phyloP scores from a whole-genome alignment of 2,888 invertebrate species.

The Pimpla rufipes region DNA sequence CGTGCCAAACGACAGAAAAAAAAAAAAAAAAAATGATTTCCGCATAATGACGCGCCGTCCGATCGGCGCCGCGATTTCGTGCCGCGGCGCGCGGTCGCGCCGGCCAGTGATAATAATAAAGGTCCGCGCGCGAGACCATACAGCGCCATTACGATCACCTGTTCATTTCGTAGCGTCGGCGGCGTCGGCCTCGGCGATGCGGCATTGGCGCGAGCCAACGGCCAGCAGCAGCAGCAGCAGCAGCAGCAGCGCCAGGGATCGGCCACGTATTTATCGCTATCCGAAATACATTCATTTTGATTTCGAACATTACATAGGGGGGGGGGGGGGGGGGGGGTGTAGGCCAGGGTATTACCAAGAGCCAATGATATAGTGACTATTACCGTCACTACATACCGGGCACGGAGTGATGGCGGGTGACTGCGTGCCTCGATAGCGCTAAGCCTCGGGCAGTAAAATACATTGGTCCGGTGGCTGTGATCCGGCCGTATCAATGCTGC shows the following conservation, averaged over 20 bases:
- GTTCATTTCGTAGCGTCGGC: constrained; percentile 77
- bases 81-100: constrained; percentile 51
- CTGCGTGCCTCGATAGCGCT: constrained; percentile 85
- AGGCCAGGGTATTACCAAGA: constrained; percentile 84
- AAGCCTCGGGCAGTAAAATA: constrained; percentile 85
- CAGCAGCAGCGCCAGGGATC: constrained; percentile 75
- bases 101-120: constrained; percentile 78
- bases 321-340: constrained; percentile 70
- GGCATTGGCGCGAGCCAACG: constrained; percentile 72
- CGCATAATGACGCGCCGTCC: too few relatives aligned
- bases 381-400: constrained; percentile 85
- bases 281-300: constrained; percentile 85
- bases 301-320: constrained; percentile 83
- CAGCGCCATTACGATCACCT: constrained; percentile 79
- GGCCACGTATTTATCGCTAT: constrained; percentile 84
- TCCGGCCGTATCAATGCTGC: constrained; percentile 85
- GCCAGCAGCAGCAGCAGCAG: constrained; percentile 23
- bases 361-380: constrained; percentile 86
- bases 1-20: too few relatives aligned
- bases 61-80: too few relatives aligned
- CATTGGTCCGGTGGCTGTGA: constrained; percentile 85
- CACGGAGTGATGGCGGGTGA: constrained; percentile 85
- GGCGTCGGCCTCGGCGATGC: constrained; percentile 75
- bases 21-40: too few relatives aligned
- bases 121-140: constrained; percentile 72